Base-by-base conservation (phyloP, 2,797 vertebrate species). In the Coilia nasus region DNA sequence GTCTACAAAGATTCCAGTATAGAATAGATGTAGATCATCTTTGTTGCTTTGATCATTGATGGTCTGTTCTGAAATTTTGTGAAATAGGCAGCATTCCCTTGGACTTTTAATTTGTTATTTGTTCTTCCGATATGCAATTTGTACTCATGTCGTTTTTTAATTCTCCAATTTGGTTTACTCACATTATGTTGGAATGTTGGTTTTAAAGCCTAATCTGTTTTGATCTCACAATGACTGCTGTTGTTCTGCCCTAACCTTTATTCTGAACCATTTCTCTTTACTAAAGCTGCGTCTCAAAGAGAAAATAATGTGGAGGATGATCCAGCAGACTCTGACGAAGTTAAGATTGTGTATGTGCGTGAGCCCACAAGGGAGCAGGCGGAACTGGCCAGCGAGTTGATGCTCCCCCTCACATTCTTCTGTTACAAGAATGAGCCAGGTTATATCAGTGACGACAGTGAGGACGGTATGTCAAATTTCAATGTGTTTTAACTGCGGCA, bases 321-420 rank as follows among this genome's bases (percentile, higher is more conserved):
- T 50, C 83, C n/a, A 57, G 88, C 28, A 1, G 92, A 93, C 56
- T 92, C 93, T 0, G 96, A 97, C 25, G 96, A 96, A 1, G 92
- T 99, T 75, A 81, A 97, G 83, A 89, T 99, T 67, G 92, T 99
- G 25, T 98, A 96, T 0, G 97, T 97, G 87, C 92, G 94, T 57
- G 96, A 93, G 44, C 97, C 98, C 4, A 98, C 97, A 0, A 90
- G 93, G 87, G 96, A 97, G 82, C 98, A 99, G 88, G 96, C 91
- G 82, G 95, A 93, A 85, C 94, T 99, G 1, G 97, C 98, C 86
- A 93, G 89, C 59, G 89, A 93, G 60, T 97, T 99, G 17, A 92
- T 93, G 90, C 95, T 99, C 62, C 98, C 98, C 14, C 92, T 93
- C 82, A 97, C 97, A 0, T 99, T 99, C 92, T 99, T 99, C 94